phyloP scores from a whole-genome alignment of 2,113 vertebrate genomes.

The Stictonetta naevosa region DNA sequence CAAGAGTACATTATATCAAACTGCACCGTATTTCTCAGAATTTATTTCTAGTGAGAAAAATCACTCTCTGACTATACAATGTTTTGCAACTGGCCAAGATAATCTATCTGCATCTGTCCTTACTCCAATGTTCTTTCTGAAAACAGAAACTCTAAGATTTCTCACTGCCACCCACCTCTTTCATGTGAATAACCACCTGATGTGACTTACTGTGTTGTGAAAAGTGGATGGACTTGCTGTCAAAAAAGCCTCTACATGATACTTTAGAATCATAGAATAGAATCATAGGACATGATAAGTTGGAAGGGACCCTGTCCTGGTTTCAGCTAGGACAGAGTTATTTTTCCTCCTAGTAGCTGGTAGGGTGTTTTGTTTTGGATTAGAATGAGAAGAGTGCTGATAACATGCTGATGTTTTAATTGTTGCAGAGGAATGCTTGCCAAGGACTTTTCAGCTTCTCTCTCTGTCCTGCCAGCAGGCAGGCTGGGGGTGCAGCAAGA shows the following conservation, averaged over 20 bases:
- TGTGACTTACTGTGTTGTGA: neutral
- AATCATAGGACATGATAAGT: no score
- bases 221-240: neutral
- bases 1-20: neutral
- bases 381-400: no score
- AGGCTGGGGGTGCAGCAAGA: no score
- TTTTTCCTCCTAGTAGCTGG: no score
- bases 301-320: no score
- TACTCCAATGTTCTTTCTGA: neutral
- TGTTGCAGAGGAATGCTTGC: no score
- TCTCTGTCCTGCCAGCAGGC: no score
- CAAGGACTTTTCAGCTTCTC: no score
- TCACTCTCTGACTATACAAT: neutral
- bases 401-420: no score
- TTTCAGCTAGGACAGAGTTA: no score
- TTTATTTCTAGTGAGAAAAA: neutral
- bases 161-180: neutral
- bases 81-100: neutral
- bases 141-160: neutral
- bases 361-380: no score
- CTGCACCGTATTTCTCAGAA: neutral
- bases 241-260: neutral
- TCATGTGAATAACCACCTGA: neutral
- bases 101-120: neutral
- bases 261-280: neutral